Conservation (phyloP, 2,888 invertebrate species). For the Caenorhabditis afra region DNA sequence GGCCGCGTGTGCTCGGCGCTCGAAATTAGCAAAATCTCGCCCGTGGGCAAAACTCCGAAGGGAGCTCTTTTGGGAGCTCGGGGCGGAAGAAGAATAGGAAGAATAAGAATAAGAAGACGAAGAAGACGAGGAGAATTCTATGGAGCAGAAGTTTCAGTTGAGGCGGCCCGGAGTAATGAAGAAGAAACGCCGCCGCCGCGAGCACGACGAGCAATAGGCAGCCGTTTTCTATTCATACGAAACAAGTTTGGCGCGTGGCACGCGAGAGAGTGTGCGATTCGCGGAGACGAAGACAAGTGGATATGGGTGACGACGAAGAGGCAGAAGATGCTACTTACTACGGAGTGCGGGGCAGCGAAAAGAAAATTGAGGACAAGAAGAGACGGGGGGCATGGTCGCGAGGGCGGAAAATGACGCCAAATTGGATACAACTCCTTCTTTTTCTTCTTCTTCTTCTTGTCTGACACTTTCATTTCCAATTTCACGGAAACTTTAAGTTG, state of each 20-base stretch:
- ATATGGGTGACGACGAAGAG: constrained; percentile 36
- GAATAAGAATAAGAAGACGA: not conserved
- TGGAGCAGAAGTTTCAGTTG: constrained; percentile 21
- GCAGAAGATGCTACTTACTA: constrained; percentile 49
- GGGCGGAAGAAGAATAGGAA: not conserved
- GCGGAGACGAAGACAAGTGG: constrained; percentile 29
- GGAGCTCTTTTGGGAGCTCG: not conserved
- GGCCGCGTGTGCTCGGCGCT: constrained; percentile 10
- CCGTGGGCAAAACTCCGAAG: constrained; percentile 27
- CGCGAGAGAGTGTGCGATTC: constrained; percentile 21
- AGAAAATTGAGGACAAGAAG: constrained; percentile 34
- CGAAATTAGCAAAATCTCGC: constrained; percentile 56
- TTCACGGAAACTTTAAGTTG: not conserved
- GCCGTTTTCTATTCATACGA: constrained; percentile 57
- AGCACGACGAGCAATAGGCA: constrained; percentile 21
- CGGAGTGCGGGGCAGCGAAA: constrained; percentile 36
- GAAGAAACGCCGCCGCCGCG: constrained; percentile 16
- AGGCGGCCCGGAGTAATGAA: constrained; percentile 24
- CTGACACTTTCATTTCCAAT: not conserved
- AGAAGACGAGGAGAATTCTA: not conserved
- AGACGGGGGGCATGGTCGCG: constrained; percentile 8
- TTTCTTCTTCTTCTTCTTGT: no score
- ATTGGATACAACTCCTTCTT: constrained; percentile 52
- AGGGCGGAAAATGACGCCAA: constrained; percentile 34
- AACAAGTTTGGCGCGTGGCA: constrained; percentile 50